Conservation (phyloP, 1,140 invertebrate genomes). For the Thaumatotibia leucotreta region DNA sequence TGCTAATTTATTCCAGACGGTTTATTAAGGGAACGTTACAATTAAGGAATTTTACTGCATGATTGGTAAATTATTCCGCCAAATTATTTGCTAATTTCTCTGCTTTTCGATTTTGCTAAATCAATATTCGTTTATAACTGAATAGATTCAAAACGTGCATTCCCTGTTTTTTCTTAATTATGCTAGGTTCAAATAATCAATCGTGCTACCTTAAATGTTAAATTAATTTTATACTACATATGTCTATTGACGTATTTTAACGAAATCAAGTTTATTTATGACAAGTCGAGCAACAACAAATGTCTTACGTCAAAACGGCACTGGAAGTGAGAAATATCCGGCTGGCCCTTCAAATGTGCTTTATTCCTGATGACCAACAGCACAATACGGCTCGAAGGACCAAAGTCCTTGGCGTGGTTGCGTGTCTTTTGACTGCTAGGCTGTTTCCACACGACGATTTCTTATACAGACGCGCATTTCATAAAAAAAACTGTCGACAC, state of each 20-base stretch:
- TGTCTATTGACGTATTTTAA: no score
- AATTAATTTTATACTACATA: no score
- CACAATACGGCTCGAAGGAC: conserved; percentile 4
- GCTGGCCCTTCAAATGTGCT: not conserved
- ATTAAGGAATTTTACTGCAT: not conserved
- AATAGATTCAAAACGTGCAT: no score
- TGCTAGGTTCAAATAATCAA: no score
- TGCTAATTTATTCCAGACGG: not conserved
- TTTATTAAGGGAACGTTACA: not conserved
- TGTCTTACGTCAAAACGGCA: not conserved
- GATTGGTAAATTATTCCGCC: not conserved
- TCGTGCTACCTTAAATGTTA: no score
- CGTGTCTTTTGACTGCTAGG: conserved; percentile 27
- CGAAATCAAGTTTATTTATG: not conserved
- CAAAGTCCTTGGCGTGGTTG: conserved; percentile 16
- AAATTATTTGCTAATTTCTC: not conserved
- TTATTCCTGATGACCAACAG: not conserved
- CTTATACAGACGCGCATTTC: no score
- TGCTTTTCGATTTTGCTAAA: not conserved
- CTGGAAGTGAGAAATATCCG: conserved; percentile 7
- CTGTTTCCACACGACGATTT: conserved; percentile 17
- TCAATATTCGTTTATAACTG: no score
- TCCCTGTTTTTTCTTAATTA: no score
- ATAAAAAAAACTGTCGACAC: no score
- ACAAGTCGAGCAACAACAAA: not conserved